phyloP scores from a whole-genome alignment of 2,113 vertebrate genomes.

The Scatophagus argus region DNA sequence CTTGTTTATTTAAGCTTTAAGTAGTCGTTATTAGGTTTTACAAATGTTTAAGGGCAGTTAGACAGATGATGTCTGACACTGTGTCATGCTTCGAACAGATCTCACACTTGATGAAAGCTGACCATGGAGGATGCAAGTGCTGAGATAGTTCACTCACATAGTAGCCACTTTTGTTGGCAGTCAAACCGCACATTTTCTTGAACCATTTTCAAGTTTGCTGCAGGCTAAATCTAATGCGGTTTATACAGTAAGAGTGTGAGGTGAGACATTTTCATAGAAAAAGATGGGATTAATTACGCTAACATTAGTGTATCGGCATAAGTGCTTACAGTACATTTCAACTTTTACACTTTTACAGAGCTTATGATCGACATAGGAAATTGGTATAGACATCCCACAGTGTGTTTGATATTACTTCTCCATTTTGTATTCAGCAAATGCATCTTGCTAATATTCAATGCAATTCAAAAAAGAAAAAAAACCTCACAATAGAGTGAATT shows the following conservation, averaged over 20 bases:
- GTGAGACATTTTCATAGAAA: neutral
- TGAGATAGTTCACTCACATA: neutral
- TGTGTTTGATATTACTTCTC: neutral
- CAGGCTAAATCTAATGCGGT: neutral
- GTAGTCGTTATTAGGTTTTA: conserved; percentile 13
- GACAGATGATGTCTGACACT: conserved; percentile 22
- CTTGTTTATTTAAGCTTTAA: conserved; percentile 29
- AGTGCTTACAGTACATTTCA: too few relatives aligned
- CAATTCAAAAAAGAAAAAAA: too few relatives aligned
- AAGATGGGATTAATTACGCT: neutral
- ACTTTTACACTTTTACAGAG: too few relatives aligned
- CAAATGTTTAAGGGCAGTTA: conserved; percentile 21
- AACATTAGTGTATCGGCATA: neutral
- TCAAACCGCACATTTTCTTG: neutral
- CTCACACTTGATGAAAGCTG: conserved; percentile 47
- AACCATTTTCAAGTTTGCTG: neutral
- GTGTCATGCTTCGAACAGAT: conserved; percentile 36
- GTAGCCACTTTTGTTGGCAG: neutral
- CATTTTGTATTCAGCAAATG: neutral
- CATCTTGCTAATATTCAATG: too few relatives aligned
- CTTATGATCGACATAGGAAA: neutral
- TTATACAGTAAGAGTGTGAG: neutral
- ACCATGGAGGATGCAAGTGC: neutral
- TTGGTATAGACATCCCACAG: neutral
- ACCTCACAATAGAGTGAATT: too few relatives aligned